Evolutionary conservation across 64 coral and sea anemone species (phyloP).

Genomic region (Actinia equina): DNA sequence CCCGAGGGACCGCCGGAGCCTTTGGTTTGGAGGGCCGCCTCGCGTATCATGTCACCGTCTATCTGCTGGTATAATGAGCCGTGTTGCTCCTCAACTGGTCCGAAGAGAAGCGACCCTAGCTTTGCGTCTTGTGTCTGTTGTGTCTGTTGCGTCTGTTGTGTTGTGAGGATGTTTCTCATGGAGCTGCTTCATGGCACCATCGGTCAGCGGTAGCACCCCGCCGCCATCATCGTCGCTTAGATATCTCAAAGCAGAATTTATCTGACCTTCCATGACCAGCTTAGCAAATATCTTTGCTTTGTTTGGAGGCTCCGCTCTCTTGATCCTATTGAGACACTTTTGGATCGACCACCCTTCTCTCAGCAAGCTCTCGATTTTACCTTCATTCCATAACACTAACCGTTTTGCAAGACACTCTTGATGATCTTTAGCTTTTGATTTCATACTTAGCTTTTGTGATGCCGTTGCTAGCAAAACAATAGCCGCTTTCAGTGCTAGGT

Average conservation of each 20-base stretch:
- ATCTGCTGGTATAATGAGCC: constrained; percentile 7
- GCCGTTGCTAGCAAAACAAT: too few relatives aligned
- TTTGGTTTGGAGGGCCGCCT: constrained; percentile 22
- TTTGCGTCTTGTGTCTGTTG: background rate
- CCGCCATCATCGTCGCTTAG: constrained; percentile 8
- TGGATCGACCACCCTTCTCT: constrained; percentile 5
- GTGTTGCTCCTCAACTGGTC: background rate
- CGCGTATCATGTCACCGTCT: constrained; percentile 11
- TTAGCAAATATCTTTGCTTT: background rate
- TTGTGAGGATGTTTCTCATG: too few relatives aligned
- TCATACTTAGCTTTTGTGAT: too few relatives aligned
- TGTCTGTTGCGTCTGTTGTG: too few relatives aligned
- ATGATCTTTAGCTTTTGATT: too few relatives aligned
- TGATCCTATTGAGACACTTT: background rate
- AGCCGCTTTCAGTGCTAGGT: too few relatives aligned
- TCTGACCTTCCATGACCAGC: constrained; percentile 21
- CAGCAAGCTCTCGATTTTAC: constrained; percentile 18
- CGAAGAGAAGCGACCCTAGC: constrained; percentile 4
- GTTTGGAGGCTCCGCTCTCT: background rate
- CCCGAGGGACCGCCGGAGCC: constrained; percentile 5
- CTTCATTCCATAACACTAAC: constrained; percentile 12
- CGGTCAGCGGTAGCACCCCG: constrained; percentile 21
- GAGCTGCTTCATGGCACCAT: background rate
- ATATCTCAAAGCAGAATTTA: constrained; percentile 17
- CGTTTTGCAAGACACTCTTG: background rate